Evolutionary conservation across 2,888 invertebrate species (phyloP).

Genomic region (Chironomus riparius): DNA sequence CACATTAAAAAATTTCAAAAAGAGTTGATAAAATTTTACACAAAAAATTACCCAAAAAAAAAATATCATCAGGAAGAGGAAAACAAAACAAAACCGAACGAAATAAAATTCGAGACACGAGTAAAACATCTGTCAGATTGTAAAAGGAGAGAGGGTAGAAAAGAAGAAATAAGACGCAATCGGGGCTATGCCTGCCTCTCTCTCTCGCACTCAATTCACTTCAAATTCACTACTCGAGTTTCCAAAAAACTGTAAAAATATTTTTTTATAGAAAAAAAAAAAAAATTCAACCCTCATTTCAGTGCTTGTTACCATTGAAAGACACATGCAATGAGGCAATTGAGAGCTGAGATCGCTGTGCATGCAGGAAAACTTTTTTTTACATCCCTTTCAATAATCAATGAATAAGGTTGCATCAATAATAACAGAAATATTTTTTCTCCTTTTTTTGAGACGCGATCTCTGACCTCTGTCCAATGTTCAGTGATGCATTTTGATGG

Average conservation of each 20-base stretch:
- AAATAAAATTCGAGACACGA: not conserved
- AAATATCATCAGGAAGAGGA: constrained; percentile 13
- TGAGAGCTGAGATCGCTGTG: not conserved
- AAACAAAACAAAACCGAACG: not conserved
- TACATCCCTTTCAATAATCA: not conserved
- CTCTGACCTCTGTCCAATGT: constrained; percentile 18
- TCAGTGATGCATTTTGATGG: no score
- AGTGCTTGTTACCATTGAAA: not conserved
- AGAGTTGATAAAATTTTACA: not conserved
- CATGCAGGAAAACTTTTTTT: not conserved
- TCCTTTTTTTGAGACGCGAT: not conserved
- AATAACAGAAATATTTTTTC: not conserved
- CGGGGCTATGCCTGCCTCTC: not conserved
- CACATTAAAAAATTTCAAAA: not conserved
- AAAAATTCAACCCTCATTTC: constrained; percentile 11
- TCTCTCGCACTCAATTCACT: not conserved
- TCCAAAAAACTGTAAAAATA: constrained; percentile 18
- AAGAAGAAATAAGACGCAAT: constrained; percentile 5
- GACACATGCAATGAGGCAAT: not conserved
- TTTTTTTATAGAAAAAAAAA: not conserved
- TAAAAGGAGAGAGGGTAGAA: not conserved
- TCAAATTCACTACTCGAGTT: not conserved
- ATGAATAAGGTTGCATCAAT: not conserved
- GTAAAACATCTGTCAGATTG: constrained; percentile 14
- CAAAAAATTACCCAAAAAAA: not conserved